A percentile compares a stretch with the other conserved stretches of the same genome.
Evolutionary conservation across 2,113 vertebrate genomes (phyloP).

Genomic region (Galemys pyrenaicus): DNA sequence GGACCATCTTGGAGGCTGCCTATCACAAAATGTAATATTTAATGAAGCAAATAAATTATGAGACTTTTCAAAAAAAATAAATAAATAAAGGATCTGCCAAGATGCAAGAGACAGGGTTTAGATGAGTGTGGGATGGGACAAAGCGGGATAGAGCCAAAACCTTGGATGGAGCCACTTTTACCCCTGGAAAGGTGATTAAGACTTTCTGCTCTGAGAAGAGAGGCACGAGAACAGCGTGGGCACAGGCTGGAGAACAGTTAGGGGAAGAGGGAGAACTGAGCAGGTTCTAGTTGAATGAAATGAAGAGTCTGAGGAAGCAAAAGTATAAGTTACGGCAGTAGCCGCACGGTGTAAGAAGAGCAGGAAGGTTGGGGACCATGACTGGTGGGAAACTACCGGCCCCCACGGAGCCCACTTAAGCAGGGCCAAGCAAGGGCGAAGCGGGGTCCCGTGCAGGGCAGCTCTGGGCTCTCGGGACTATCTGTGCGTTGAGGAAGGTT

Average conservation of each 20-base stretch:
- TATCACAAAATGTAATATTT: not conserved
- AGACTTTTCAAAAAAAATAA: not conserved
- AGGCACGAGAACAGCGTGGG: not conserved
- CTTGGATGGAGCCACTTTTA: not conserved
- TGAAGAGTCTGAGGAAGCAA: constrained; percentile 5
- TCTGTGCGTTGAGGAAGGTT: not conserved
- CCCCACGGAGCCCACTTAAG: too few relatives aligned
- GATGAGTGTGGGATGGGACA: not conserved
- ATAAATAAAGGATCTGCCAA: too few relatives aligned
- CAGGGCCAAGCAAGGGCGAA: too few relatives aligned
- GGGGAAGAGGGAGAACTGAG: not conserved
- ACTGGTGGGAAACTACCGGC: not conserved
- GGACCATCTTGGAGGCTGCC: not conserved
- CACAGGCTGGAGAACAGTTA: not conserved
- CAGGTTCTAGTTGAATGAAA: not conserved
- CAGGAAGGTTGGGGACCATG: not conserved
- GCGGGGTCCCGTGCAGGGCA: not conserved
- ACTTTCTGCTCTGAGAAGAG: not conserved
- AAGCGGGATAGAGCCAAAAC: not conserved
- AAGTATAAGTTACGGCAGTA: not conserved
- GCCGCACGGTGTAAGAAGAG: not conserved
- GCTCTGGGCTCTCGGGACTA: not conserved
- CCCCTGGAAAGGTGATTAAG: not conserved
- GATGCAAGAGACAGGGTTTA: not conserved
- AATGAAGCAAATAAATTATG: not conserved